Conservation (phyloP, 2,113 vertebrate species). For the Rhea pennata region DNA sequence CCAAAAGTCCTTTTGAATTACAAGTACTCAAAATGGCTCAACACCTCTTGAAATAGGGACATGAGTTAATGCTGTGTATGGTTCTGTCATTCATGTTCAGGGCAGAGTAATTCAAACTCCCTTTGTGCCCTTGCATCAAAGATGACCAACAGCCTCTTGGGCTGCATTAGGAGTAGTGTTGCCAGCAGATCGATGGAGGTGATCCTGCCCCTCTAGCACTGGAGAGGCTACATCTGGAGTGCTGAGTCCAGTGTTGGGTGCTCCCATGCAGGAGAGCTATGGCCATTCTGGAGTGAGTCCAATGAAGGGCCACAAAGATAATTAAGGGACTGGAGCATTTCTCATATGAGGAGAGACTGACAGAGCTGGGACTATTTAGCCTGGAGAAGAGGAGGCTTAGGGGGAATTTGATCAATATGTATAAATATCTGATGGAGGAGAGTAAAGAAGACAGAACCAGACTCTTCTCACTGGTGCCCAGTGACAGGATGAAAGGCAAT, state of each 20-base stretch:
- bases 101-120: neutral
- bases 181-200: no score
- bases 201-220: neutral
- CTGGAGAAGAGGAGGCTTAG: no score
- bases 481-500: neutral
- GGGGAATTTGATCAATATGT: neutral
- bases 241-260: neutral
- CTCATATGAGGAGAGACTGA: no score
- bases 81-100: neutral
- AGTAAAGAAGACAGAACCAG: no score
- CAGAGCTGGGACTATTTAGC: no score
- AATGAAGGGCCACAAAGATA: no score
- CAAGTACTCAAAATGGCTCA: neutral
- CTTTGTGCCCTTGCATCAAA: neutral
- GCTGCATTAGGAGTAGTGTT: neutral
- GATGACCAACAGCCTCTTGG: neutral
- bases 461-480: neutral
- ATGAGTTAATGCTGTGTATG: rapidly evolving
- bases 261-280: neutral
- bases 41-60: neutral
- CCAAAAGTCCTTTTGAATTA: neutral
- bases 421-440: neutral
- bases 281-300: neutral
- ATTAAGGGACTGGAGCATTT: neutral
- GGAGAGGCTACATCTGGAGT: neutral